phyloP scores from a whole-genome alignment of 2,113 vertebrate genomes.

The Oreochromis spilurus region DNA sequence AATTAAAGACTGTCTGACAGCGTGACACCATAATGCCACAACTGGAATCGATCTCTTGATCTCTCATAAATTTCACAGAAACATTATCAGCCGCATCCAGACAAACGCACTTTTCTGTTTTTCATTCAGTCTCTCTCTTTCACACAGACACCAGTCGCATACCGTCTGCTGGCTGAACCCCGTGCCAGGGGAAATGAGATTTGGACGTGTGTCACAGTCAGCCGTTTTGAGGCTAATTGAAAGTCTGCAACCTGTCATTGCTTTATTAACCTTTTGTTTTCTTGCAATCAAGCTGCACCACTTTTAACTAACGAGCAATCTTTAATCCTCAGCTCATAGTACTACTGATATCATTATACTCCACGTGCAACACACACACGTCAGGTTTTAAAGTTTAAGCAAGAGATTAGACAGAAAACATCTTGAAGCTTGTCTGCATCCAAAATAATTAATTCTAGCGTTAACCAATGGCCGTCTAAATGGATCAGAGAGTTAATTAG shows the following conservation, averaged over 20 bases:
- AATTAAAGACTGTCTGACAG: background rate
- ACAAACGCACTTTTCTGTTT: background rate
- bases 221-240: slow-evolving; percentile 35
- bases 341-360: background rate
- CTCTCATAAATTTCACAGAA: background rate
- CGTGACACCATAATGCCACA: background rate
- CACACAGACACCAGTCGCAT: background rate
- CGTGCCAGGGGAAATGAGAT: slow-evolving; percentile 6
- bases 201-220: slow-evolving; percentile 24
- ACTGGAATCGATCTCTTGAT: background rate
- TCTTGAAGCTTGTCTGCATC: background rate
- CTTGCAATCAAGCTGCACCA: background rate
- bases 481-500: slow-evolving; percentile 37
- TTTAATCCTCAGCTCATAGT: background rate
- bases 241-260: slow-evolving; percentile 8
- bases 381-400: background rate
- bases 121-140: background rate
- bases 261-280: slow-evolving; percentile 18
- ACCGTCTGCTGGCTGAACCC: background rate
- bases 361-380: background rate
- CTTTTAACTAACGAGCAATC: background rate
- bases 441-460: background rate
- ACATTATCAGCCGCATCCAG: background rate
- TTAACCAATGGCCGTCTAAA: background rate
- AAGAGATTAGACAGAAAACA: background rate